A percentile compares a stretch with the other conserved stretches of the same genome.
Evolutionary conservation across 2,797 vertebrate genomes (phyloP).

Genomic region (Anableps anableps): DNA sequence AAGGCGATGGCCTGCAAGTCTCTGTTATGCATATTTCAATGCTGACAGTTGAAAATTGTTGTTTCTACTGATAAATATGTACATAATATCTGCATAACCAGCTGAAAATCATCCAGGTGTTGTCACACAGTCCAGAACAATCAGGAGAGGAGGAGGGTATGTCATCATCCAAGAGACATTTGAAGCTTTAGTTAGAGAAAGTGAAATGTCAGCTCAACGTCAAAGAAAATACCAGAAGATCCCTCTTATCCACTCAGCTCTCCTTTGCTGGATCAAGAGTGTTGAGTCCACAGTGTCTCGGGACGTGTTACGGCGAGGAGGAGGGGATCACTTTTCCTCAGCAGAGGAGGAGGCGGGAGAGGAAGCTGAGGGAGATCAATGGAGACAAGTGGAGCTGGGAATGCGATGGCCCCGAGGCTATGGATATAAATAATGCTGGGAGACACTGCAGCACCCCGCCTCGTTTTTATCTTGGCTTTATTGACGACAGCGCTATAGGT

Average conservation of each 20-base stretch:
- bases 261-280: conserved; percentile 56
- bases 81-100: neutral
- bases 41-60: neutral
- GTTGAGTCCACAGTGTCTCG: conserved; percentile 55
- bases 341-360: conserved; percentile 19
- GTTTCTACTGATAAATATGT: neutral
- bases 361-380: conserved; percentile 67
- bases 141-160: conserved; percentile 12
- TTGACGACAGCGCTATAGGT: conserved; percentile 22
- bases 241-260: conserved; percentile 36
- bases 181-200: conserved; percentile 23
- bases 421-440: conserved; percentile 71
- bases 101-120: neutral
- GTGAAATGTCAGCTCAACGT: conserved; percentile 12
- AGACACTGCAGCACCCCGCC: conserved; percentile 58
- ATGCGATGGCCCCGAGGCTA: conserved; percentile 69
- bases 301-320: conserved; percentile 49
- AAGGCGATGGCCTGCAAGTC: no score
- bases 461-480: conserved; percentile 47
- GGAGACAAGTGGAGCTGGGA: conserved; percentile 68
- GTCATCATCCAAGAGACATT: conserved; percentile 10
- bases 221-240: conserved; percentile 43
- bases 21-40: neutral
- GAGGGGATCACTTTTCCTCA: conserved; percentile 56
- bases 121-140: neutral